Percentiles rank a stretch among this genome's conserved stretches.
phyloP scores from a whole-genome alignment of 2,797 vertebrate genomes.

The Hirundo rustica region DNA sequence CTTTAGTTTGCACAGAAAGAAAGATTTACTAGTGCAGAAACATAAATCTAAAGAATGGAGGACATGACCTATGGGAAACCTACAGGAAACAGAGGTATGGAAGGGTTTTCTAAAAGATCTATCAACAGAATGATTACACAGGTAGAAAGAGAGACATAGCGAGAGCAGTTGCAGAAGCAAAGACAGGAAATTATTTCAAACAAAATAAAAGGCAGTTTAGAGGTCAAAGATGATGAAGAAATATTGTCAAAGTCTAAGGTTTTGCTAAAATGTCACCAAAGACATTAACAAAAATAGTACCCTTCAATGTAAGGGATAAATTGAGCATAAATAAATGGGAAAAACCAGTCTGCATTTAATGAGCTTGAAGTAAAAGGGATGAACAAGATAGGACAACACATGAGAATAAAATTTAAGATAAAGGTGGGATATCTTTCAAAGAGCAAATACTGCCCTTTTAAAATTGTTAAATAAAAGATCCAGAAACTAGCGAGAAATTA shows the following conservation, averaged over 20 bases:
- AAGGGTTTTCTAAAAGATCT: not conserved
- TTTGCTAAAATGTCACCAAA: conserved; percentile 4
- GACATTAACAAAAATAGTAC: not conserved
- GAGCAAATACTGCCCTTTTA: not conserved
- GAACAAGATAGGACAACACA: not conserved
- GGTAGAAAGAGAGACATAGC: not conserved
- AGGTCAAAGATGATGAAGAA: not conserved
- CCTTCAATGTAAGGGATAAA: not conserved
- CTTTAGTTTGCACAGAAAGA: not conserved
- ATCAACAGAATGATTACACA: conserved; percentile 1
- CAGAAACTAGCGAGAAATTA: not conserved
- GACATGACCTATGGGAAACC: not conserved
- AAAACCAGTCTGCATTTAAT: conserved; percentile 13
- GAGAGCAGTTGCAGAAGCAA: not conserved
- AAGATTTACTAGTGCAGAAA: not conserved
- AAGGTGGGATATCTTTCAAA: not conserved
- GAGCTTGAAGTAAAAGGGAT: conserved; percentile 18
- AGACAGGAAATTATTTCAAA: conserved; percentile 7
- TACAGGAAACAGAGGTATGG: not conserved
- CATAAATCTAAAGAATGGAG: not conserved
- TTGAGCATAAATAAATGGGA: not conserved
- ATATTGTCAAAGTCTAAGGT: not conserved
- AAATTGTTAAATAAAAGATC: not conserved
- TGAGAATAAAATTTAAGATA: not conserved
- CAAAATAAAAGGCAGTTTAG: not conserved